These are phyloP conservation scores for Cynopterus sphinx DNA, from an alignment of 2,797 vertebrate species.

Conservation along the genomic window DNA sequence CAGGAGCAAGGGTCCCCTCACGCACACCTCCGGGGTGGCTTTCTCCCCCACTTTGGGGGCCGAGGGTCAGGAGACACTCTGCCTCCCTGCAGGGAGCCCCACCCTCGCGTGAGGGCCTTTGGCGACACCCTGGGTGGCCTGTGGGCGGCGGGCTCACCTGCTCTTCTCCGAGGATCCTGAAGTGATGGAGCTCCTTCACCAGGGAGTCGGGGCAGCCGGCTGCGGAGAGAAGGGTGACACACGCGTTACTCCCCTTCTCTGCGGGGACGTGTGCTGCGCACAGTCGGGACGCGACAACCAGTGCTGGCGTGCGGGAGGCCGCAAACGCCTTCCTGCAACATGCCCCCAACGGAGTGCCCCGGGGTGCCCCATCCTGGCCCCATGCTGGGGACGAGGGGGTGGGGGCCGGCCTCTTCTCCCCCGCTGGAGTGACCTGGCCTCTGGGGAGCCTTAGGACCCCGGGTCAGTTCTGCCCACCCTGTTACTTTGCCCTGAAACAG, in stretches of 20 bases:
- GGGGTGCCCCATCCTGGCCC: rapidly evolving
- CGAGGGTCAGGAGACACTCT: slow-evolving; percentile 70
- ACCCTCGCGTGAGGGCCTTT: slow-evolving; percentile 82
- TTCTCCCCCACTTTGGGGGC: slow-evolving; percentile 56
- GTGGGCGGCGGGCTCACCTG: slow-evolving; percentile 89
- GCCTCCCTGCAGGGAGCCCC: slow-evolving; percentile 72
- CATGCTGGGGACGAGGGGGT: not conserved
- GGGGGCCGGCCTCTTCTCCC: not conserved
- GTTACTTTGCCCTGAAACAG: not conserved
- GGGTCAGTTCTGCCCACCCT: not conserved
- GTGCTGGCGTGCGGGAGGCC: not conserved
- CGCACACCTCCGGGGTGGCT: slow-evolving; percentile 21
- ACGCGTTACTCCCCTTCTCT: not conserved
- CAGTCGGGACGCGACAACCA: rapidly evolving
- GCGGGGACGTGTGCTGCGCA: rapidly evolving
- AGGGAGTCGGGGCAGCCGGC: slow-evolving; percentile 92
- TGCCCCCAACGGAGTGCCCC: no score
- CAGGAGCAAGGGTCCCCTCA: slow-evolving; percentile 66
- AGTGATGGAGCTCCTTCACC: slow-evolving; percentile 95
- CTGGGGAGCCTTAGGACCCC: not conserved
- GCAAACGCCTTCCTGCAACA: not conserved
- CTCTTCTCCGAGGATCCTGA: slow-evolving; percentile 92
- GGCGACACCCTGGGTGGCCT: slow-evolving; percentile 61
- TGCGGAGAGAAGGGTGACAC: slow-evolving; percentile 80
- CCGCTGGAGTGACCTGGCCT: not conserved